A percentile compares a stretch with the other conserved stretches of the same genome.
These are phyloP conservation scores for Leucoma salicis DNA, from an alignment of 2,888 invertebrate genomes.

Conservation along the genomic window DNA sequence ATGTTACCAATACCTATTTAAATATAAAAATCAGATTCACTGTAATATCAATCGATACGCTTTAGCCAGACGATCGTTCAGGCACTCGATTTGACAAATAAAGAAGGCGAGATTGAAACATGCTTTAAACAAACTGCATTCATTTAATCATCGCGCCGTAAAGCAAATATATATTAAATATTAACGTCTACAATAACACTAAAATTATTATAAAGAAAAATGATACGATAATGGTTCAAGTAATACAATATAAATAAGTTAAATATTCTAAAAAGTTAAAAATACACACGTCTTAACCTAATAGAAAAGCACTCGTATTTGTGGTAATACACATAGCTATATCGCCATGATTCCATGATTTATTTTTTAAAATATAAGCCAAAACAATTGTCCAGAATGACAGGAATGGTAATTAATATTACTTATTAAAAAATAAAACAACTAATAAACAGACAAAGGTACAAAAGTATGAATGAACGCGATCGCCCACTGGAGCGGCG, in stretches of 20 bases:
- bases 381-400: constrained; percentile 61
- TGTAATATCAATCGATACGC: constrained; percentile 47
- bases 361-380: constrained; percentile 45
- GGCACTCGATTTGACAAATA: constrained; percentile 72
- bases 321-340: constrained; percentile 48
- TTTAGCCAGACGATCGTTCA: constrained; percentile 56
- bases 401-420: constrained; percentile 69
- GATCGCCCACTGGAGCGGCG: constrained; percentile 47
- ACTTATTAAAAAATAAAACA: constrained; percentile 59
- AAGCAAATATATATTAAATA: constrained; percentile 82
- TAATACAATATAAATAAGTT: constrained; percentile 81
- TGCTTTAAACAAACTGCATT: constrained; percentile 70
- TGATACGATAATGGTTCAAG: constrained; percentile 76
- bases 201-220: constrained; percentile 81
- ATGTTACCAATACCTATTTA: constrained; percentile 53
- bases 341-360: constrained; percentile 42
- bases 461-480: constrained; percentile 72
- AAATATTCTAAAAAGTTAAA: constrained; percentile 82
- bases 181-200: constrained; percentile 77
- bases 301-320: constrained; percentile 77
- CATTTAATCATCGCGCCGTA: constrained; percentile 69
- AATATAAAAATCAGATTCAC: constrained; percentile 53
- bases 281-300: constrained; percentile 81
- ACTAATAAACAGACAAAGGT: constrained; percentile 75
- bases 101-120: constrained; percentile 67